phyloP scores from a whole-genome alignment of 2,888 invertebrate genomes.

The Ethmia dodecea region DNA sequence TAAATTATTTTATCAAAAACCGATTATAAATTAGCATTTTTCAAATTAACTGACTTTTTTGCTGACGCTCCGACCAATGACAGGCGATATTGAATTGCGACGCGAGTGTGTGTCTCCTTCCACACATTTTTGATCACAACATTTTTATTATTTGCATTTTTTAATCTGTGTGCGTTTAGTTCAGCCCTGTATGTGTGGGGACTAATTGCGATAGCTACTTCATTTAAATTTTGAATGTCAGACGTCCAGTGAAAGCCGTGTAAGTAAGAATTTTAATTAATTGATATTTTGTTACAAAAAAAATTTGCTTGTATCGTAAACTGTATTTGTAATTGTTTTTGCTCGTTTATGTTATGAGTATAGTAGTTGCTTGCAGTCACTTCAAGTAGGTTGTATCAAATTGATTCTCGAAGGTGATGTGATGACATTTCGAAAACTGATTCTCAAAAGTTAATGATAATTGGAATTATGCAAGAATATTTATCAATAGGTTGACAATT shows the following conservation, averaged over 20 bases:
- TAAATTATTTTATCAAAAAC: too few species aligned
- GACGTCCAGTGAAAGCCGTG: constrained; percentile 35
- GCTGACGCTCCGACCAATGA: constrained; percentile 62
- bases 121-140: constrained; percentile 71
- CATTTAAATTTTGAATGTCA: constrained; percentile 76
- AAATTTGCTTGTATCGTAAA: background rate
- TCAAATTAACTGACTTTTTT: constrained; percentile 15
- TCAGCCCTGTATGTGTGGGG: constrained; percentile 33
- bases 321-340: background rate
- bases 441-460: too few species aligned
- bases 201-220: constrained; percentile 77
- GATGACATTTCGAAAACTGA: too few species aligned
- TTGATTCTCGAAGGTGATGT: too few species aligned
- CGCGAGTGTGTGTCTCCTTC: constrained; percentile 62
- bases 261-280: constrained; percentile 38
- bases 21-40: too few species aligned
- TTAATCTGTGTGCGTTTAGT: constrained; percentile 50
- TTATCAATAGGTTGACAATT: too few species aligned
- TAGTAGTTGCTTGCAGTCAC: too few species aligned
- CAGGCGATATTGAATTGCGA: constrained; percentile 74
- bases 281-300: constrained; percentile 13
- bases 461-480: too few species aligned
- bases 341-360: too few species aligned
- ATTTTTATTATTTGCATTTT: constrained; percentile 68
- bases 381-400: too few species aligned